Evolutionary conservation across 1,140 invertebrate genomes (phyloP), one percentile per base, ranked within the genome.

Genomic region (Eciton burchellii): DNA sequence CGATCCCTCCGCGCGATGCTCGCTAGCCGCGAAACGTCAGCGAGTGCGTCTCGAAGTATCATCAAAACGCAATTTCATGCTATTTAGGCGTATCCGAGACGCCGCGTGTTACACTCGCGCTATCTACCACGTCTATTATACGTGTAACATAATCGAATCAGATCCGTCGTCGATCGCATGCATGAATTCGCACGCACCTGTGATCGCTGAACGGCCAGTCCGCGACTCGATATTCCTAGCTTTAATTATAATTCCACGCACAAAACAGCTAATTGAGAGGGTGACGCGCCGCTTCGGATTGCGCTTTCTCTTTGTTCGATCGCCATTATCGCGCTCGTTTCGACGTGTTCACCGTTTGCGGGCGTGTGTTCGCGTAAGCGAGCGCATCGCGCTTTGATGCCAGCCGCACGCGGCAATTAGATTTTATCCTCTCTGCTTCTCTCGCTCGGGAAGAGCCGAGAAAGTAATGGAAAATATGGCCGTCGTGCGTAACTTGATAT

Each of bases 211-310:
- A 72, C 77, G n/a, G 43, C 43, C 47, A 19, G 65, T 6, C 2
- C 19, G 84, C 86, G 86, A 87, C 71, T 83, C 43, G 81, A 86
- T 87, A 87, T 83, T 77, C 73, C 73, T 66, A 66, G 29, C 66
- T 66, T 60, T 66, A 77, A 77, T 77, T 77, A 77, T 77, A 77
- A 77, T 77, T 77, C 73, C 21, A 47, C 35, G 35, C 19, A 60
- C 47, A 56, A 77, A 77, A 77, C 73, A 56, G 49, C 73, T 77
- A 77, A 77, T 77, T 77, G 47, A 77, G 16, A 77, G 47, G 47
- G 47, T 60, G 62, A 66, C 66, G 24, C 47, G 45, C 63, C 49
- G 49, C 9, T 66, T 47, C 6, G 62, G 11, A 77, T 77, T 66
- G 16, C 49, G 49, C 21, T 54, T 62, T 52, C 21, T n/a, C 73